Conservation (phyloP, 2,797 vertebrate species). For the Menidia menidia region DNA sequence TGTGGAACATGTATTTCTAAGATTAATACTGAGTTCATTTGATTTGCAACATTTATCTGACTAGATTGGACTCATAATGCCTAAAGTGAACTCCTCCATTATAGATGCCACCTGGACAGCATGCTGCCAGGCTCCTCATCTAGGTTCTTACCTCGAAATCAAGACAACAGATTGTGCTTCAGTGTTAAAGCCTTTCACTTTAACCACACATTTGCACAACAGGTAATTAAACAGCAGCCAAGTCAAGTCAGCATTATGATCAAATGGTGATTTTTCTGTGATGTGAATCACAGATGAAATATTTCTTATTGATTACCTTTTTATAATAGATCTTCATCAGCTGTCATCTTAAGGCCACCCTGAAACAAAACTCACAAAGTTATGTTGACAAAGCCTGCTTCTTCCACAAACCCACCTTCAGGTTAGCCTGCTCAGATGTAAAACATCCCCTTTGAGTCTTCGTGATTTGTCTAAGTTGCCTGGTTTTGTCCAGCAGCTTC, state of each 20-base stretch:
- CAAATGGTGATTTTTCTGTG: neutral
- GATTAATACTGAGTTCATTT: no score
- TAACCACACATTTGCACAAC: slow-evolving; percentile 18
- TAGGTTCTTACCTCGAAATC: slow-evolving; percentile 42
- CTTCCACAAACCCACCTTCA: slow-evolving; percentile 63
- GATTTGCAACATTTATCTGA: neutral
- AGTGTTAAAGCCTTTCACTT: slow-evolving; percentile 62
- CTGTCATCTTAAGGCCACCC: slow-evolving; percentile 58
- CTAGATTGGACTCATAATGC: neutral
- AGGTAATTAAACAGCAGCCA: slow-evolving; percentile 28
- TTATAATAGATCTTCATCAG: slow-evolving; percentile 66
- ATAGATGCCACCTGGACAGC: slow-evolving; percentile 68
- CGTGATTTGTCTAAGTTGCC: no score
- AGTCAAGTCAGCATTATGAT: neutral
- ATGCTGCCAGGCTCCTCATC: slow-evolving; percentile 58
- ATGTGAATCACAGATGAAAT: neutral
- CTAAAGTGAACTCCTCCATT: slow-evolving; percentile 5
- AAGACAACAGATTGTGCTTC: slow-evolving; percentile 55
- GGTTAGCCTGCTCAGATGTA: slow-evolving; percentile 30
- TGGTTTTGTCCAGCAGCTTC: neutral
- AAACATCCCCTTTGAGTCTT: neutral
- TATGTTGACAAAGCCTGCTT: slow-evolving; percentile 57
- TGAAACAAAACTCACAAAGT: slow-evolving; percentile 21
- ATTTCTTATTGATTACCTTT: neutral
- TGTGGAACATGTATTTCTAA: neutral